These are phyloP conservation scores for Ophion slaviceki DNA, from an alignment of 2,888 invertebrate species.

Conservation along the genomic window DNA sequence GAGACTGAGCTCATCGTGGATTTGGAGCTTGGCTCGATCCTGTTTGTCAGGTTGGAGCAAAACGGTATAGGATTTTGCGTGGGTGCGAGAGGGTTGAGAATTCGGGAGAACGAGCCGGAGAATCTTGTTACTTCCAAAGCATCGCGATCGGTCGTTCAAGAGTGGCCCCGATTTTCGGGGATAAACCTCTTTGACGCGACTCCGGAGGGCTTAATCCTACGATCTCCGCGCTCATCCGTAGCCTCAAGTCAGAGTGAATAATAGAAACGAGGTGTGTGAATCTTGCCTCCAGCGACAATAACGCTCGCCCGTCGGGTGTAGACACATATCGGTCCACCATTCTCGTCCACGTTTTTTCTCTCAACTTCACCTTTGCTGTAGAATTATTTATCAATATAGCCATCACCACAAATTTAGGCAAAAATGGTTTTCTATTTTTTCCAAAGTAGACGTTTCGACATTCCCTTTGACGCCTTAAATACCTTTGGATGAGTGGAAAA, in stretches of 20 bases:
- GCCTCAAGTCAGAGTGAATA: constrained; percentile 47
- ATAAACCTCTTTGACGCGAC: constrained; percentile 63
- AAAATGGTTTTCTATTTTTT: too few species aligned
- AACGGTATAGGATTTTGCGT: constrained; percentile 19
- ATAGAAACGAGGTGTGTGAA: constrained; percentile 11
- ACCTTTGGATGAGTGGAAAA: too few species aligned
- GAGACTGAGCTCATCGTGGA: constrained; percentile 58
- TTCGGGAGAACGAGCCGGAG: constrained; percentile 34
- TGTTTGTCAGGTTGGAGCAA: constrained; percentile 19
- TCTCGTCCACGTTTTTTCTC: neutral
- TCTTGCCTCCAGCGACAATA: neutral
- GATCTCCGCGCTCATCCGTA: constrained; percentile 47
- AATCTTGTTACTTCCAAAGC: constrained; percentile 1
- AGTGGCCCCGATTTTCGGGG: constrained; percentile 57
- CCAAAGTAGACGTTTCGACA: too few species aligned
- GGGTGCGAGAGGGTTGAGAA: neutral
- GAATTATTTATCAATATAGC: neutral
- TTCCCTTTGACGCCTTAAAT: too few species aligned
- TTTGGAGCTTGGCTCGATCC: constrained; percentile 12
- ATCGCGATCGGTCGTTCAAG: constrained; percentile 35
- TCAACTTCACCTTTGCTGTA: neutral
- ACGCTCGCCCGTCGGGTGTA: constrained; percentile 14
- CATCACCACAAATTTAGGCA: too few species aligned
- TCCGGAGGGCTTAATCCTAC: constrained; percentile 50
- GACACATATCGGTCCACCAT: neutral